These are phyloP conservation scores for Ctenoplectra terminalis DNA, from an alignment of 1,140 invertebrate species.

Conservation along the genomic window DNA sequence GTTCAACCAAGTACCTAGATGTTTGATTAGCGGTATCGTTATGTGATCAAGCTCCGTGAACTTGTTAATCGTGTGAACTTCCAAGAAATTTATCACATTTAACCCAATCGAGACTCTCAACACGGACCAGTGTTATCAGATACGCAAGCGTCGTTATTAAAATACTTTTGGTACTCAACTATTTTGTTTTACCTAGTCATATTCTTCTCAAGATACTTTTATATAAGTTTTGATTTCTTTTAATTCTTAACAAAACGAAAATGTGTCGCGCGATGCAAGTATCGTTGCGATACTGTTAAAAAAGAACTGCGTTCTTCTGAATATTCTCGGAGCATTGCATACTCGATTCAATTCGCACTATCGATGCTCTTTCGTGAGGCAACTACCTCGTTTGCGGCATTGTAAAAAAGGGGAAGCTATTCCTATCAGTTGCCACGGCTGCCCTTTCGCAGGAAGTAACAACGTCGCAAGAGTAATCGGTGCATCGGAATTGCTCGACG, in stretches of 20 bases:
- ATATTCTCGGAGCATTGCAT: too few relatives aligned
- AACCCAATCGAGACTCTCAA: background rate
- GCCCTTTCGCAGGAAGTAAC: conserved; percentile 20
- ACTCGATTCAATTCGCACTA: background rate
- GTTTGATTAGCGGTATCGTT: background rate
- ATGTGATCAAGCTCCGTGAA: background rate
- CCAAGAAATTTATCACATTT: background rate
- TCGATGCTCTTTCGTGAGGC: background rate
- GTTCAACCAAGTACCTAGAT: background rate
- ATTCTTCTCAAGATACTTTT: background rate
- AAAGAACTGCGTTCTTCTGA: too few relatives aligned
- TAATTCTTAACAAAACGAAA: too few relatives aligned
- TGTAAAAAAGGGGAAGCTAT: background rate
- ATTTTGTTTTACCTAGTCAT: too few relatives aligned
- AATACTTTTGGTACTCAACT: background rate
- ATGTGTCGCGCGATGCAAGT: too few relatives aligned
- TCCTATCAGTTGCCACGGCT: conserved; percentile 1
- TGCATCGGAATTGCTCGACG: conserved; percentile 1
- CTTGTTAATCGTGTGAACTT: background rate
- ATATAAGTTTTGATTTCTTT: too few relatives aligned
- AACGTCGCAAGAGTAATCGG: conserved; percentile 19
- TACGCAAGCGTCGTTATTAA: background rate
- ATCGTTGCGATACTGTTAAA: too few relatives aligned
- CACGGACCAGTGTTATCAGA: background rate
- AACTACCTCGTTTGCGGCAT: background rate